Percentiles rank a stretch among this genome's conserved stretches.
Conservation (phyloP, 2,797 vertebrate species). For the Parauchenoglanis ngamensis region DNA sequence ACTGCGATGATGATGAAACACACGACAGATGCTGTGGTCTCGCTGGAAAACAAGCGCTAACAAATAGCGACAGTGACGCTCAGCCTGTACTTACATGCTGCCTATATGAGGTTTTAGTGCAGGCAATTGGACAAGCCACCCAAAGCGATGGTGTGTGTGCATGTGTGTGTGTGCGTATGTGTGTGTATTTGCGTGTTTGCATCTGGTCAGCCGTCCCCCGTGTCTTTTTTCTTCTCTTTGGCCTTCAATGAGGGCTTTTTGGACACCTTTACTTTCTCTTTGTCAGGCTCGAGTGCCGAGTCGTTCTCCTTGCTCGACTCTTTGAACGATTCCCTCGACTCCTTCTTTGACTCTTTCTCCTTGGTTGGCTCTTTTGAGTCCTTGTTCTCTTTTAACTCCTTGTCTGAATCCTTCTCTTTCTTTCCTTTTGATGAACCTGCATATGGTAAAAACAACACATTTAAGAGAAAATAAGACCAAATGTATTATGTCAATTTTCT, state of each 20-base stretch:
- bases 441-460: not conserved
- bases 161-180: not conserved
- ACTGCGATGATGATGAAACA: not conserved
- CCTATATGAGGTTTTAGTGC: constrained; percentile 17
- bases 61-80: not conserved
- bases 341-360: constrained; percentile 63
- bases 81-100: not conserved
- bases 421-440: constrained; percentile 50
- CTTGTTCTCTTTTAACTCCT: constrained; percentile 40
- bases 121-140: constrained; percentile 29
- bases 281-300: constrained; percentile 26
- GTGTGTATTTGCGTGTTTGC: constrained; percentile 35
- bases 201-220: constrained; percentile 66
- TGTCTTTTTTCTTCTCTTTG: constrained; percentile 75
- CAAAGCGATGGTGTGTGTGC: constrained; percentile 34
- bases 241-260: constrained; percentile 64
- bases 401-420: constrained; percentile 36
- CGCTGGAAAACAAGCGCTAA: not conserved
- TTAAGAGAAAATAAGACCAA: not conserved
- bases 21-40: constrained; percentile 15
- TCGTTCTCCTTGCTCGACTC: constrained; percentile 65
- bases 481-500: not conserved
- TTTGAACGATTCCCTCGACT: constrained; percentile 64
- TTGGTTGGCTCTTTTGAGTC: constrained; percentile 56
- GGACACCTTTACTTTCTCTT: constrained; percentile 62